Evolutionary conservation across 2,888 invertebrate species (phyloP), one percentile per base, ranked within the genome.

Genomic region (Myopa testacea): DNA sequence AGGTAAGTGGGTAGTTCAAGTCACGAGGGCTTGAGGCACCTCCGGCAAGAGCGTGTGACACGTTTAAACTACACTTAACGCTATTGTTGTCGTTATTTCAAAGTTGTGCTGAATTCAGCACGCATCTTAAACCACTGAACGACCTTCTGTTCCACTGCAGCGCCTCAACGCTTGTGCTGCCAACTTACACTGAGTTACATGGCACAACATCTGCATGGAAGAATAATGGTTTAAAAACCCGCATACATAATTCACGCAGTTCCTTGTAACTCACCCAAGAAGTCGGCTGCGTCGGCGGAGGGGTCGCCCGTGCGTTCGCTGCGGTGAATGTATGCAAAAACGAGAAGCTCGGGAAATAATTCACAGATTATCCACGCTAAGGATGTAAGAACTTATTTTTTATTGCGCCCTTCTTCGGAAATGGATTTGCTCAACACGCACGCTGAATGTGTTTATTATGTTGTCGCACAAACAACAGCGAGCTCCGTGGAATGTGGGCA

Each of bases 301-400:
- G 26, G 8, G 62, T 45, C 45, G 45, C 6, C 1, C 45, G 14
- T 62, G 62, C 34, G 34, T 62, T 62, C 62, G 34, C 3, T 68
- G 68, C 19, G 19, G 4, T 68, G 71, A 58, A 58, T 38, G 71
- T 58, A 60, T 58, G 71, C 40, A 60, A 71, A 45, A 71, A 58
- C 38, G 34, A 19, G 52, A 63, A 63, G 63, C 7, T 52, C 52
- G 67, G n/a, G 26, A 68, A 75, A 68, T 68, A 75, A 75, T 58
- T 75, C 67, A 75, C 68, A 68, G 58, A 75, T 75, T 75, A 75
- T 75, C 68, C 67, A 75, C 68, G 75, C 75, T 68, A 19, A 67
- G 75, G 58, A 75, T 68, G 62, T 68, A 72, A 69, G 26, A 58
- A 37, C 50, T 7, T 55, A 10, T 50, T 52, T 70, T 62, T 62